Conservation (phyloP, 2,888 invertebrate genomes). For the Zhuqinia jingwanae region DNA sequence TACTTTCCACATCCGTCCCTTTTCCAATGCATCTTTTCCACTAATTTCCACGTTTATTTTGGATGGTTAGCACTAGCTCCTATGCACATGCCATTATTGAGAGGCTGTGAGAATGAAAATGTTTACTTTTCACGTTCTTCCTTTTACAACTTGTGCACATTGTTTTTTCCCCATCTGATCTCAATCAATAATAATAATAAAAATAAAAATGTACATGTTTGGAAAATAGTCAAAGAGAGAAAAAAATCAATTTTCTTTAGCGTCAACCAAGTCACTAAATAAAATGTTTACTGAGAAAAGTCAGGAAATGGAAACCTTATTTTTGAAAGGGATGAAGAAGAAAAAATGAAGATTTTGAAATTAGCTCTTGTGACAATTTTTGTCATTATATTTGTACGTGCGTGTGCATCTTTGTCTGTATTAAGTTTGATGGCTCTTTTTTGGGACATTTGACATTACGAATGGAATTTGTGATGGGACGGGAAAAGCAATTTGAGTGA, state of each 20-base stretch:
- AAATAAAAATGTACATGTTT: neutral
- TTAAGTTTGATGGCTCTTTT: conserved; percentile 37
- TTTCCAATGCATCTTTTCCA: too few species aligned
- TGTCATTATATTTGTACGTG: neutral
- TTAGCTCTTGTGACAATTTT: neutral
- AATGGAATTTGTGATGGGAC: conserved; percentile 38
- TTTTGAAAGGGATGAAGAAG: neutral
- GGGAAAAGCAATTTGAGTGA: too few species aligned
- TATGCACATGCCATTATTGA: too few species aligned
- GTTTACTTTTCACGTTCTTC: conserved; percentile 23
- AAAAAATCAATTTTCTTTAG: neutral
- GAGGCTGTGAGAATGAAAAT: neutral
- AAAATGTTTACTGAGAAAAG: too few species aligned
- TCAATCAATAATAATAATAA: conserved; percentile 65
- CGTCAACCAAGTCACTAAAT: too few species aligned
- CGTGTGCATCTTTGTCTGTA: too few species aligned
- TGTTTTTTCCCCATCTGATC: conserved; percentile 59
- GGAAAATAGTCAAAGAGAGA: neutral
- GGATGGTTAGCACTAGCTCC: too few species aligned
- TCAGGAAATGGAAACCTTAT: too few species aligned
- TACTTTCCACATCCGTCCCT: conserved; percentile 69
- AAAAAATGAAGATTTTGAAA: neutral
- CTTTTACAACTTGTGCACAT: neutral
- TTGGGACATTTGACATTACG: conserved; percentile 66
- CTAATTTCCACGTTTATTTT: too few species aligned